A percentile compares a stretch with the other conserved stretches of the same genome.
These are phyloP conservation scores for Dicroscelio sp. DNA, from an alignment of 2,888 invertebrate genomes.

Conservation along the genomic window DNA sequence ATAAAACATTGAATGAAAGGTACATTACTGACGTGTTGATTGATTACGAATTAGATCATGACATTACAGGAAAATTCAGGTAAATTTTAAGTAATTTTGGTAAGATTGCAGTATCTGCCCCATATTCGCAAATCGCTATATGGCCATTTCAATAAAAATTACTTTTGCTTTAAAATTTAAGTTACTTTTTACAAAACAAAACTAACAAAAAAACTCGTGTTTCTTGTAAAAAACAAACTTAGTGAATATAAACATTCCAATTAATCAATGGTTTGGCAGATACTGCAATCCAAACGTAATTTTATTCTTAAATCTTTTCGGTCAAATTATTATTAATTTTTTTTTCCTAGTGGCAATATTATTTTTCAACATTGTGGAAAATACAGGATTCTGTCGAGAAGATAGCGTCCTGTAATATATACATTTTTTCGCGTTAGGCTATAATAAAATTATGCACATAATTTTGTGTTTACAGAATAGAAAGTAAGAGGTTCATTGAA, in stretches of 20 bases:
- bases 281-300: not conserved
- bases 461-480: slow-evolving; percentile 2
- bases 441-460: slow-evolving; percentile 1
- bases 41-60: not conserved
- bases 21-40: not conserved
- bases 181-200: not conserved
- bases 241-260: not conserved
- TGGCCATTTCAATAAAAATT: not conserved
- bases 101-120: not conserved
- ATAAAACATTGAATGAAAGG: not conserved
- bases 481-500: not conserved
- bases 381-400: not conserved
- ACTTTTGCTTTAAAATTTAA: not conserved
- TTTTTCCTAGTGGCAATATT: not conserved
- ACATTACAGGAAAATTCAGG: slow-evolving; percentile 8
- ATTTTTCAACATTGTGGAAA: not conserved
- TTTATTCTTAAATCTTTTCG: not conserved
- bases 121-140: not conserved
- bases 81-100: not conserved
- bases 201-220: not conserved
- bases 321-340: not conserved
- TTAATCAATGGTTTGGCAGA: not conserved
- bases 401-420: not conserved
- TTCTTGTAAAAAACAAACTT: not conserved
- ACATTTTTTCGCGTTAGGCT: not conserved